Evolutionary conservation across 2,797 vertebrate species (phyloP), one percentile per base, ranked within the genome.

Genomic region (Megaceryle alcyon): DNA sequence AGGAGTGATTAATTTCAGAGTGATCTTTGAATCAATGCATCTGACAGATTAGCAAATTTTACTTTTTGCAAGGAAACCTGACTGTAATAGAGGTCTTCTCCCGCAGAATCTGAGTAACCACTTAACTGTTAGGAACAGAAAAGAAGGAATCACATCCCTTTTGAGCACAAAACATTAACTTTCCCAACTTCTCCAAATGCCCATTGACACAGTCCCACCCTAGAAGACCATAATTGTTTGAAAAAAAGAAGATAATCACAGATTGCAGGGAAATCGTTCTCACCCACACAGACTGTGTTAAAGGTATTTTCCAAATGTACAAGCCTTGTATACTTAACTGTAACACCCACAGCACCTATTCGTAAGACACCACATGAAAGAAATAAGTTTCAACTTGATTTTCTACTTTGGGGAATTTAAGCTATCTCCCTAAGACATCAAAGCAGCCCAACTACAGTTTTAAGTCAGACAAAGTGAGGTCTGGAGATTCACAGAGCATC

Each of bases 341-440:
- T 31, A 96, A 88, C 80, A 92, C 77, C 91, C 85, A 92, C 68
- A 94, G 53, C 51, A 82, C 35, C 37, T 80, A 71, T 79, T 92
- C 48, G 9, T 77, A 73, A 86, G 83, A 29, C 12, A 77, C 88
- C 93, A 97, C 95, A 96, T 91, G 64, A 96, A 96, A 96, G 92
- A 92, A 94, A 77, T 78, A 80, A 73, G 75, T 97, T 97, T 90
- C 83, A 89, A 92, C 86, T 88, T 97, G 86, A 93, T 93, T 92
- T 97, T 96, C 81, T 77, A 49, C 93, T 90, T 43, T 66, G 41
- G 64, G 35, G 78, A 88, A 83, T 77, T 94, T 29, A 25, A 56
- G 31, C 56, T 94, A 87, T 90, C 88, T 95, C 33, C 41, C 20
- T 26, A 86, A 94, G 82, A 88, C 90, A 96, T 94, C 92, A 94